Percentiles rank a stretch among this genome's conserved stretches.
phyloP scores from a whole-genome alignment of 2,113 vertebrate genomes.

The Periophthalmodon schlosseri region DNA sequence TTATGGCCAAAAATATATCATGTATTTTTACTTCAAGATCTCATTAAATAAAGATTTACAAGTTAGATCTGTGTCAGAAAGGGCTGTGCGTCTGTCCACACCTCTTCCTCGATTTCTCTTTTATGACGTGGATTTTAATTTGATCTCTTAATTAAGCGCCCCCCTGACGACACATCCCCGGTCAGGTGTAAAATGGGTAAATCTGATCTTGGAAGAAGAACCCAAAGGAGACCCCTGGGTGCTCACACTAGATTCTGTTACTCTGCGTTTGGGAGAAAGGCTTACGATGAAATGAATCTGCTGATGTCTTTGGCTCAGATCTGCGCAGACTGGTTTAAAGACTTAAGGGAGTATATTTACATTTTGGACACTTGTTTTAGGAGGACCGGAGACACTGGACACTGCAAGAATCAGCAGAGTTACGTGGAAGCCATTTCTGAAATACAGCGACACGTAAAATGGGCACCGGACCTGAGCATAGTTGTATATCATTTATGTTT shows the following conservation, averaged over 20 bases:
- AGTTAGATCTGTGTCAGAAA: too few species aligned
- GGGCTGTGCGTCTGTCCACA: too few species aligned
- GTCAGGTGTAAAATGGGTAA: conserved; percentile 65
- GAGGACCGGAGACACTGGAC: too few species aligned
- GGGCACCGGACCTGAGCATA: too few species aligned
- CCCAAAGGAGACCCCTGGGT: conserved; percentile 55
- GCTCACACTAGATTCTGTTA: conserved; percentile 47
- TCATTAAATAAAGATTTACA: too few species aligned
- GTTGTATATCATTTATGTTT: too few species aligned
- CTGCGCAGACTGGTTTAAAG: not conserved
- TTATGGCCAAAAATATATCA: too few species aligned
- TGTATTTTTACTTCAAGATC: too few species aligned
- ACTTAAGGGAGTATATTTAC: not conserved
- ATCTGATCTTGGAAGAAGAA: conserved; percentile 47
- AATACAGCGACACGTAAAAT: too few species aligned
- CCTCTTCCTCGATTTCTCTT: conserved; percentile 19
- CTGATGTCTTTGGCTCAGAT: conserved; percentile 29
- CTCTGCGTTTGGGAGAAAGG: conserved; percentile 26
- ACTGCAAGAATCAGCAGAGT: too few species aligned
- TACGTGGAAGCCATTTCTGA: too few species aligned
- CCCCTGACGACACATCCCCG: conserved; percentile 62
- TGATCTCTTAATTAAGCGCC: conserved; percentile 72
- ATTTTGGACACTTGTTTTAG: not conserved
- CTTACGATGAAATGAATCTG: conserved; percentile 33
- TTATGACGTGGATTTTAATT: conserved; percentile 68